A percentile compares a stretch with the other conserved stretches of the same genome.
Conservation (phyloP, 1,140 invertebrate species). For the Gyrodactylus salaris region DNA sequence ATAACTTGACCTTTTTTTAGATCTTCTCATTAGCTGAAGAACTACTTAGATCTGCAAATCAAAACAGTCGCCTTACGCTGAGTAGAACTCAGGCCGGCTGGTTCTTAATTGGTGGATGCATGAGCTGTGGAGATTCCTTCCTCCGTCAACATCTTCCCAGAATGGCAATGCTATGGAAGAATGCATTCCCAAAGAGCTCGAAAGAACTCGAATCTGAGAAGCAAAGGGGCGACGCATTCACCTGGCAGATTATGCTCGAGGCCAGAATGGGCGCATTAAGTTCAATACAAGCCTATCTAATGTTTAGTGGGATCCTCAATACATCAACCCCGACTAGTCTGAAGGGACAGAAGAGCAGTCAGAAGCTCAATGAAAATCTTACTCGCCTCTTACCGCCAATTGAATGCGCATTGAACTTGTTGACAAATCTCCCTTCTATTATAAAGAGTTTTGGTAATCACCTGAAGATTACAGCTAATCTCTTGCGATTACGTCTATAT, state of each 20-base stretch:
- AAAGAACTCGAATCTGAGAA: constrained; percentile 89
- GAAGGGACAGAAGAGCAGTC: constrained; percentile 25
- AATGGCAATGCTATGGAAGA: constrained; percentile 74
- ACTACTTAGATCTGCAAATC: constrained; percentile 64
- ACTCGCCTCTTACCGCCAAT: constrained; percentile 50
- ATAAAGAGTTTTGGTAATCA: constrained; percentile 65
- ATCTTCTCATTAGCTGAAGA: constrained; percentile 91
- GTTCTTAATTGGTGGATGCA: constrained; percentile 73
- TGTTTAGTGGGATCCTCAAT: constrained; percentile 30
- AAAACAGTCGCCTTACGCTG: constrained; percentile 66
- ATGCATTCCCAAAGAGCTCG: constrained; percentile 68
- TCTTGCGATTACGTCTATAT: constrained; percentile 57
- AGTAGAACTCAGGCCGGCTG: constrained; percentile 80
- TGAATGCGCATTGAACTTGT: constrained; percentile 62
- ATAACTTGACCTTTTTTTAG: too few species aligned
- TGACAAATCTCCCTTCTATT: constrained; percentile 46
- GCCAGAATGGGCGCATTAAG: constrained; percentile 1
- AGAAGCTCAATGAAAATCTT: constrained; percentile 36
- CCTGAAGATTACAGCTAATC: constrained; percentile 58
- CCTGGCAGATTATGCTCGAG: constrained; percentile 52
- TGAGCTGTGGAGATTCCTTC: constrained; percentile 58
- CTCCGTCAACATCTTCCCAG: constrained; percentile 34
- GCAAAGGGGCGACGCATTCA: constrained; percentile 75
- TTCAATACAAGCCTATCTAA: constrained; percentile 55
- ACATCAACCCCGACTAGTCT: constrained; percentile 12